Evolutionary conservation across 2,797 vertebrate genomes (phyloP).

Genomic region (Scolopax rusticola): DNA sequence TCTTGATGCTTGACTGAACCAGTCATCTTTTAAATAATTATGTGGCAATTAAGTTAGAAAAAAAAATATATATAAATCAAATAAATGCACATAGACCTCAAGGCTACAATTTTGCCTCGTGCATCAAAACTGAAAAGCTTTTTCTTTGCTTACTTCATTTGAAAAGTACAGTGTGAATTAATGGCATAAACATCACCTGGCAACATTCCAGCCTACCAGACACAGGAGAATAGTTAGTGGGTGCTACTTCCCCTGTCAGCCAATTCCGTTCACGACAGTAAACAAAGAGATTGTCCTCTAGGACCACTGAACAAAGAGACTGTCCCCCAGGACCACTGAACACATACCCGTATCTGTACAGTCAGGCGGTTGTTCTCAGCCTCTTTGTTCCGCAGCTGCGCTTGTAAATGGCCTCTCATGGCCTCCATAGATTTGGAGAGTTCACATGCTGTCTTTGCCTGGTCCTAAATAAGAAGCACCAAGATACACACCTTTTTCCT

Average conservation of each 20-base stretch:
- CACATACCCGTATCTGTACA: conserved; percentile 87
- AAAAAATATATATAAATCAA: neutral
- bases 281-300: neutral
- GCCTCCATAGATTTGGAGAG: conserved; percentile 87
- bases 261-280: neutral
- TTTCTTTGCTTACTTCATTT: neutral
- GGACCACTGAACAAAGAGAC: neutral
- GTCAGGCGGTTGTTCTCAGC: conserved; percentile 89
- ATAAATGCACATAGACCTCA: neutral
- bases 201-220: neutral
- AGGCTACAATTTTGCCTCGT: neutral
- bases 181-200: neutral
- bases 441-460: conserved; percentile 82
- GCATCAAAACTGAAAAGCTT: neutral
- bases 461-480: conserved; percentile 78
- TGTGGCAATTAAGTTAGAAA: neutral
- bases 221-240: neutral
- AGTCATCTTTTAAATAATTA: neutral
- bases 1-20: neutral
- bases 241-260: neutral
- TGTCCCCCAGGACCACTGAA: neutral
- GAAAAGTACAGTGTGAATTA: neutral
- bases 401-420: conserved; percentile 87
- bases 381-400: conserved; percentile 88
- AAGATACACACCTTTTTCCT: neutral